Percentiles rank a stretch among this genome's conserved stretches.
phyloP scores from a whole-genome alignment of 1,140 invertebrate genomes.

The Helicoverpa zea region DNA sequence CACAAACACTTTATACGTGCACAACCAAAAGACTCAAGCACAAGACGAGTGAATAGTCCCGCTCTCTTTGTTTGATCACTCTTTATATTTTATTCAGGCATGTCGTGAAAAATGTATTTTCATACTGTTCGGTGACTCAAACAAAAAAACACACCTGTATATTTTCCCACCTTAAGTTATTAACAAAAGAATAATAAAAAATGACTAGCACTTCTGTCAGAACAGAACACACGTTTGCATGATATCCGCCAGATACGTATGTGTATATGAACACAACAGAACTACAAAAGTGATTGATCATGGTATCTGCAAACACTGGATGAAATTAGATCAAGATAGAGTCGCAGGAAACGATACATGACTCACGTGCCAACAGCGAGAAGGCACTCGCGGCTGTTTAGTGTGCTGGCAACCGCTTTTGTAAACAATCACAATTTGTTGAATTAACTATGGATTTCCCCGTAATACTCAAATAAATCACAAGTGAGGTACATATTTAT shows the following conservation, averaged over 20 bases:
- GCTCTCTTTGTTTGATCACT: not conserved
- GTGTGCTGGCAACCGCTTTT: conserved; percentile 9
- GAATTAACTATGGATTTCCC: not conserved
- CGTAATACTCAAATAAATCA: not conserved
- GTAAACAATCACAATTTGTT: conserved; percentile 26
- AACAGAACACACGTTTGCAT: conserved; percentile 1
- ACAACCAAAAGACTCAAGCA: not conserved
- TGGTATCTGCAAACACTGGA: conserved; percentile 21
- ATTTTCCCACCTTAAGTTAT: conserved; percentile 8
- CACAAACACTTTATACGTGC: conserved; percentile 7
- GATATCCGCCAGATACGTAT: not conserved
- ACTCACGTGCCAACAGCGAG: conserved; percentile 3
- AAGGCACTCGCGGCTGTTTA: conserved; percentile 18
- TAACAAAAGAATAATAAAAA: conserved; percentile 10
- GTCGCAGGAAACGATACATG: conserved; percentile 36
- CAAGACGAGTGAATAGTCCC: not conserved
- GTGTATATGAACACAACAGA: not conserved
- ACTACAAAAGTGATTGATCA: conserved; percentile 2
- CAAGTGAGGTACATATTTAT: not conserved
- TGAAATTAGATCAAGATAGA: conserved; percentile 30
- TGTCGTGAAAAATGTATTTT: not conserved
- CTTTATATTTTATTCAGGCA: not conserved
- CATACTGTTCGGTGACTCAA: conserved; percentile 11
- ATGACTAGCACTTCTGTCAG: conserved; percentile 20
- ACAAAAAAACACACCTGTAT: conserved; percentile 11